These are phyloP conservation scores for Lophotriccus pileatus DNA, from an alignment of 2,797 vertebrate genomes.

Conservation along the genomic window DNA sequence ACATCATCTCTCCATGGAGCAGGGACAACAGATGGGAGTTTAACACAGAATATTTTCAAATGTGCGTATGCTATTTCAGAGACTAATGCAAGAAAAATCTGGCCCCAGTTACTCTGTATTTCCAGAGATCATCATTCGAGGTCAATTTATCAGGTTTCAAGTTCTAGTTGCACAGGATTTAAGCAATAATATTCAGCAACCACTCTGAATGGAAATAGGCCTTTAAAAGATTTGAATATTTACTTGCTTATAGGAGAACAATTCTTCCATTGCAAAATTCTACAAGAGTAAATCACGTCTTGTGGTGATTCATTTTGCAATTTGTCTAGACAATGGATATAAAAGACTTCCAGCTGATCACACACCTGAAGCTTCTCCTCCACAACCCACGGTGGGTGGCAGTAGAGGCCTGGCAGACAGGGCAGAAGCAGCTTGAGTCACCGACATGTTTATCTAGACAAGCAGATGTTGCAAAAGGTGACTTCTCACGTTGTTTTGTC, in stretches of 20 bases:
- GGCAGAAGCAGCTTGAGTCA: not conserved
- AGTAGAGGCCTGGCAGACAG: slow-evolving; percentile 4
- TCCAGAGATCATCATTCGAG: not conserved
- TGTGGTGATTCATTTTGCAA: slow-evolving; percentile 17
- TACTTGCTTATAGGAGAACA: not conserved
- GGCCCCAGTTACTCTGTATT: not conserved
- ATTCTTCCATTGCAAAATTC: not conserved
- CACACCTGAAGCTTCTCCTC: not conserved
- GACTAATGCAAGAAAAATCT: not conserved
- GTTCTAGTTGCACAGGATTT: not conserved
- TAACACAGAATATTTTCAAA: not conserved
- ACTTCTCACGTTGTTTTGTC: slow-evolving; percentile 36
- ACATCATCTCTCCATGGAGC: not conserved
- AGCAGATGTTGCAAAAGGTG: slow-evolving; percentile 2
- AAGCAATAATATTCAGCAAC: not conserved
- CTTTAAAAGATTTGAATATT: not conserved
- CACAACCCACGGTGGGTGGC: slow-evolving; percentile 28
- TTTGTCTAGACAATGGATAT: not conserved
- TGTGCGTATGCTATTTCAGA: not conserved
- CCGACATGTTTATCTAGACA: not conserved
- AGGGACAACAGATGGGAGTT: not conserved
- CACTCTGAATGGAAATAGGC: not conserved
- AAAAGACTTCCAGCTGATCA: not conserved
- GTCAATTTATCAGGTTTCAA: not conserved
- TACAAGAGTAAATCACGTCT: not conserved